Base-by-base conservation (phyloP, 2,113 vertebrate genomes). In the Scartelaos histophorus region DNA sequence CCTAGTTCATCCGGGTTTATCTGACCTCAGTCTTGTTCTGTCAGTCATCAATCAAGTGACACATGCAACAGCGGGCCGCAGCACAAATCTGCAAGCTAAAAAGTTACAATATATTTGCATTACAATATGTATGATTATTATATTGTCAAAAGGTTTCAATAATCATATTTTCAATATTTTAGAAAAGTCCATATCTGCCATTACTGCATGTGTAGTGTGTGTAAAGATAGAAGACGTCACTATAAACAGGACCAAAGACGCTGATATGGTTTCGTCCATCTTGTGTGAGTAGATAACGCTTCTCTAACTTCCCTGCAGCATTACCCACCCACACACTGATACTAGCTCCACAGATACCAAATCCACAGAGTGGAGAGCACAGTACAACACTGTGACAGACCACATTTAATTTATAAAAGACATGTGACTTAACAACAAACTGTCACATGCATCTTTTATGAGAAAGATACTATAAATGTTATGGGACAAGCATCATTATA, bases 211-310 rank as follows among this genome's bases (percentile, higher is more conserved):
- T 7, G 7, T 16, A 9, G 71, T 45, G 46, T n/a, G 38, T 43
- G 38, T 43, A 43, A 43, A 34, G 56, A 51, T 24, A 66, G 46
- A 35, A 7, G 47, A 46, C 62, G 16, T 24, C 47, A 4, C 5
- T 34, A 62, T 29, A 73, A 74, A 70, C 79, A 22, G 62, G 22
- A 1, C 74, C 71, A 77, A 24, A 0, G 54, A 70, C 12, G 70
- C 79, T 80, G 86, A 90, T 88, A 88, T 54, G 61, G 0, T 43
- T 3, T 34, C 25, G 53, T 53, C 22, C 82, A 58, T 61, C 25
- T 43, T 85, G 78, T 43, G 53, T 11, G 15, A 67, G 25, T 2
- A 84, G 87, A 92, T 92, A 90, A 92, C 79, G 85, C 67, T 81
- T 67, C 43, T 73, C 43, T 43, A 46, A 76, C 46, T 54, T 68